Percentiles rank a stretch among this genome's conserved stretches.
phyloP scores from a whole-genome alignment of 2,113 vertebrate species.

The Thryonomys swinderianus region DNA sequence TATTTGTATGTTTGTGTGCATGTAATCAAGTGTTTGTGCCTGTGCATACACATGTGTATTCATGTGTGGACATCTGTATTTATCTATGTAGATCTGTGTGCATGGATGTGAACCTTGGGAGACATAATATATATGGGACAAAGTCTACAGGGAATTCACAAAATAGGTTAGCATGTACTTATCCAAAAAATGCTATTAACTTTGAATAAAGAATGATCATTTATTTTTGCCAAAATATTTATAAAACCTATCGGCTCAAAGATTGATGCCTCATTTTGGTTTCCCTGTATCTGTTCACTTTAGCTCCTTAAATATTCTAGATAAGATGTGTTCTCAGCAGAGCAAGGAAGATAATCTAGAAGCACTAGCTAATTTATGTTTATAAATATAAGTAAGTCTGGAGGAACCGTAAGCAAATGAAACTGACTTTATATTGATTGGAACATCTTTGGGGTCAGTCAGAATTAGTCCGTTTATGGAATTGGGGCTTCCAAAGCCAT shows the following conservation, averaged over 20 bases:
- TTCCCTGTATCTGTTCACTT: neutral
- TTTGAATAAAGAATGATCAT: neutral
- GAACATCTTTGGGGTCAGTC: neutral
- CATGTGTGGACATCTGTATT: neutral
- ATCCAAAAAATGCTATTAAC: neutral
- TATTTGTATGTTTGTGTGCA: neutral
- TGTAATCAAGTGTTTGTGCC: neutral
- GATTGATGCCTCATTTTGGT: neutral
- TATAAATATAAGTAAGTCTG: neutral
- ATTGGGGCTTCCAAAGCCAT: neutral
- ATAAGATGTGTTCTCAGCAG: neutral
- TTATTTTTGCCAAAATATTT: neutral
- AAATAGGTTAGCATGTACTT: neutral
- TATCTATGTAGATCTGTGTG: neutral
- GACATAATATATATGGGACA: neutral
- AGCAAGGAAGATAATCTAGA: neutral
- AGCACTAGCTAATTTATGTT: neutral
- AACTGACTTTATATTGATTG: neutral
- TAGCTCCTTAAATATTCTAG: neutral
- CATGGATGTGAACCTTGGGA: neutral
- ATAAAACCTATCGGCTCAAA: neutral
- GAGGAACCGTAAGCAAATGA: neutral
- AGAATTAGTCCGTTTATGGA: neutral
- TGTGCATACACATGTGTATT: neutral
- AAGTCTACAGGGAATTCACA: neutral